These are phyloP conservation scores for Coracias cyanogaster DNA, from an alignment of 2,797 vertebrate species.

Conservation along the genomic window DNA sequence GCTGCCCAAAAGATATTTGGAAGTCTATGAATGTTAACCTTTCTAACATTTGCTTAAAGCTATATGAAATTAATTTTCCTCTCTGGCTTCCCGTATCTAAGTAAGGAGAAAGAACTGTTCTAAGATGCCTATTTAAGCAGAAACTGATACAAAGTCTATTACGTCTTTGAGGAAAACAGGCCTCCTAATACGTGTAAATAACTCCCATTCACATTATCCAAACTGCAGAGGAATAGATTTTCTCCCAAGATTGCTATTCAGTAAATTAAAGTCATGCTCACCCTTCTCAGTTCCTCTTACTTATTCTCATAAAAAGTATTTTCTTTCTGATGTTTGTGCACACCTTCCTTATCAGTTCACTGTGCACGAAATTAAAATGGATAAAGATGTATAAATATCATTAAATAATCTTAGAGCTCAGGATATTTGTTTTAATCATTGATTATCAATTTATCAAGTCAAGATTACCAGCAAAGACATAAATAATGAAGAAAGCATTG, in stretches of 20 bases:
- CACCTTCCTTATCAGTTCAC: neutral
- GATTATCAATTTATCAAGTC: slow-evolving; percentile 9
- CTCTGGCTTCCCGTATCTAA: slow-evolving; percentile 15
- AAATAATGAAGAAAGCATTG: slow-evolving; percentile 5
- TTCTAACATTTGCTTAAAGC: slow-evolving; percentile 80
- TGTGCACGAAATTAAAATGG: neutral
- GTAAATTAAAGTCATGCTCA: neutral
- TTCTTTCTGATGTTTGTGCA: neutral
- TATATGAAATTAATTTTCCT: slow-evolving; percentile 74
- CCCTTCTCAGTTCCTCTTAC: neutral
- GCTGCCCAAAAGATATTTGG: slow-evolving; percentile 76
- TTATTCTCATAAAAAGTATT: neutral
- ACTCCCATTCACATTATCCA: neutral
- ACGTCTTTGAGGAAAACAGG: slow-evolving; percentile 28
- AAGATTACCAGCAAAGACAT: neutral
- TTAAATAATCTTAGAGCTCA: neutral
- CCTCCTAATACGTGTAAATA: slow-evolving; percentile 48
- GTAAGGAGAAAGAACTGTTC: slow-evolving; percentile 20
- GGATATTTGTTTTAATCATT: slow-evolving; percentile 18
- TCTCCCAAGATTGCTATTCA: neutral
- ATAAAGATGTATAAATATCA: neutral
- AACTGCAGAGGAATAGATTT: slow-evolving; percentile 21
- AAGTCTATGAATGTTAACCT: slow-evolving; percentile 75
- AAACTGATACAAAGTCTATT: slow-evolving; percentile 58
- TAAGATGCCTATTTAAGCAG: slow-evolving; percentile 51